Base-by-base conservation (phyloP, 2,113 vertebrate species). In the Lipotes vexillifer region DNA sequence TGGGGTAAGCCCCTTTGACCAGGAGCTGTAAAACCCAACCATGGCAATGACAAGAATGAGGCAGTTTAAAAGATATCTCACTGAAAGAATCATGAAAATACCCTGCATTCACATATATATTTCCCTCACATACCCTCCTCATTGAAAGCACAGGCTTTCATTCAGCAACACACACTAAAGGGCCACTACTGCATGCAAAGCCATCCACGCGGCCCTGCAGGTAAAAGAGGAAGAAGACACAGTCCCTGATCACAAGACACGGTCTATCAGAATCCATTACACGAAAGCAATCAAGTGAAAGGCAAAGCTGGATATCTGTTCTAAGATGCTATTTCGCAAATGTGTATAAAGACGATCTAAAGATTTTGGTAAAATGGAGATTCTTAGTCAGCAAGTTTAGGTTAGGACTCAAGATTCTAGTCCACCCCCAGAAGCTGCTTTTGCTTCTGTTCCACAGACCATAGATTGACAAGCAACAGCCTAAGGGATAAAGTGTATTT, bases 281-380 rank as follows among this genome's bases (percentile, higher is more conserved):
- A 88, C 38, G 68, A 90, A 93, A 93, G 69, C 63, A 65, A 89
- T 83, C 63, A 46, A 80, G 36, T 49, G 63, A 88, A 94, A 95
- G 52, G 75, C 20, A 49, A 75, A 84, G 31, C 11, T 65, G 66
- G 21, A 14, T 69, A 84, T 66, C 52, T 52, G 17, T 77, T 85
- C 20, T 29, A 68, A 46, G 83, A 74, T 1, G 18, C 14, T 3
- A 25, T 49, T 90, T 68, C 63, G 68, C 36, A n/a, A 74, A 36
- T 38, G 78, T 59, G 6, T 61, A 63, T 77, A 38, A 88, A 17
- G 77, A 81, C 38, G 15, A 88, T 25, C 52, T 77, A 23, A 20
- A 71, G 13, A 85, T 27, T 1, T 15, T 8, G n/a, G 57, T 18
- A 90, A 68, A 74, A 65, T 2, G 5, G 33, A 90, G 36, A 80